Percentiles rank a stretch among this genome's conserved stretches.
These are phyloP conservation scores for Pelagia noctiluca DNA, from an alignment of 30 jellyfish, hydroid and myxozoan species.

Conservation along the genomic window DNA sequence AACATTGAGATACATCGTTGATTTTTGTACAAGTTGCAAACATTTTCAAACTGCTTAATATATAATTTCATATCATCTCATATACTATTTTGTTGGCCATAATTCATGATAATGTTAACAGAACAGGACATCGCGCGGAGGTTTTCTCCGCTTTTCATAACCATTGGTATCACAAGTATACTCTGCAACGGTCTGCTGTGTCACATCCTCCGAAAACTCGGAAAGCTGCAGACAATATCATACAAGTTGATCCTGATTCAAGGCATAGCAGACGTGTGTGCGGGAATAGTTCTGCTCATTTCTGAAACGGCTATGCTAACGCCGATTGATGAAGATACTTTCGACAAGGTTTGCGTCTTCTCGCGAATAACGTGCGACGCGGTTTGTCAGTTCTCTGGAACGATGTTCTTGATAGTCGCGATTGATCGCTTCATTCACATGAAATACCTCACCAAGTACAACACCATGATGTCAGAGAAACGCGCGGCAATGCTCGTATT, in stretches of 20 bases:
- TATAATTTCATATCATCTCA: too few species aligned
- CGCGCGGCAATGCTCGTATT: background rate
- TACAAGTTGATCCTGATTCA: conserved; percentile 25
- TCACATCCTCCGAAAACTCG: background rate
- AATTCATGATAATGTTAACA: too few species aligned
- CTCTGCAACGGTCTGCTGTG: conserved; percentile 11
- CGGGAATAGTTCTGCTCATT: conserved; percentile 3
- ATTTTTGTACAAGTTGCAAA: too few species aligned
- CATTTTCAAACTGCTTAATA: too few species aligned
- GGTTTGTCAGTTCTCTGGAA: conserved; percentile 9
- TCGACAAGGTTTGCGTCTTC: background rate
- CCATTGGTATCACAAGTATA: conserved; percentile 13
- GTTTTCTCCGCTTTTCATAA: background rate
- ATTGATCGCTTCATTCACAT: conserved; percentile 46
- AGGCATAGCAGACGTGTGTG: conserved; percentile 18
- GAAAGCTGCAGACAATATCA: conserved; percentile 18
- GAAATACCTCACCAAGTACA: conserved; percentile 43
- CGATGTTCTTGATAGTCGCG: conserved; percentile 17
- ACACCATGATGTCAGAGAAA: conserved; percentile 31
- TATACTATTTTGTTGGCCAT: too few species aligned
- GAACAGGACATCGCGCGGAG: too few species aligned
- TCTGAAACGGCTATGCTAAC: background rate
- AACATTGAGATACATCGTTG: too few species aligned
- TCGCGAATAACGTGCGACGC: background rate
- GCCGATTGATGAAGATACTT: background rate